Percentiles rank a stretch among this genome's conserved stretches.
Conservation (phyloP, 2,888 invertebrate genomes). For the Smittia sp. region DNA sequence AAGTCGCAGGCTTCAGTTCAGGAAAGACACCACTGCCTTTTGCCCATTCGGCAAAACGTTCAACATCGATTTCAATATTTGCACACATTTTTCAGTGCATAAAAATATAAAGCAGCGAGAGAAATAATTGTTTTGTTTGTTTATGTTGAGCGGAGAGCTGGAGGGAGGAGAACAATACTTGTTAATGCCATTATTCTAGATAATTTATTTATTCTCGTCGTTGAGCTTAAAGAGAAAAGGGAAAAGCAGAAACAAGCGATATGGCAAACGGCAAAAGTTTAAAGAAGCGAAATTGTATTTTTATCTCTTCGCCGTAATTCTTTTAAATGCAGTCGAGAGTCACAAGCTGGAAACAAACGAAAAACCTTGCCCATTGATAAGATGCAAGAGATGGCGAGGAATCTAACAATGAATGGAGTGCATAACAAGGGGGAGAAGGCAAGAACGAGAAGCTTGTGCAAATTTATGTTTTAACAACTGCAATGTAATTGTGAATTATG, state of each 20-base stretch:
- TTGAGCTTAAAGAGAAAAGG: too few relatives aligned
- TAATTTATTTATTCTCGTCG: conserved; percentile 1
- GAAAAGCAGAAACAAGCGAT: too few relatives aligned
- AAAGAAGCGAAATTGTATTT: not conserved
- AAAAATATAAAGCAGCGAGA: too few relatives aligned
- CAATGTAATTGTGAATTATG: conserved; percentile 32
- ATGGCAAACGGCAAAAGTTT: not conserved
- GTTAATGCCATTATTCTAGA: conserved; percentile 7
- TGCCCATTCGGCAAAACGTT: too few relatives aligned
- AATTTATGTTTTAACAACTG: conserved; percentile 39
- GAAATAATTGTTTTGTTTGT: too few relatives aligned
- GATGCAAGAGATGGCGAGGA: not conserved
- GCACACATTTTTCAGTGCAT: too few relatives aligned
- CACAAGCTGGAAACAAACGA: not conserved
- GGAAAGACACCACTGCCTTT: too few relatives aligned
- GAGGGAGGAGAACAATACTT: conserved; percentile 4
- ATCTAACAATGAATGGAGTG: conserved; percentile 2
- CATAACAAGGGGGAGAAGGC: not conserved
- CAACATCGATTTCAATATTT: too few relatives aligned
- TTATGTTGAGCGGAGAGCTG: too few relatives aligned
- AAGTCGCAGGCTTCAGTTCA: too few relatives aligned
- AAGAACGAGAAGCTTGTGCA: conserved; percentile 18
- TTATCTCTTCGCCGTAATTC: not conserved
- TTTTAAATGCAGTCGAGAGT: too few relatives aligned
- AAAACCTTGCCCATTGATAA: conserved; percentile 33